Conservation (phyloP, 2,797 vertebrate species). For the Choloepus didactylus region DNA sequence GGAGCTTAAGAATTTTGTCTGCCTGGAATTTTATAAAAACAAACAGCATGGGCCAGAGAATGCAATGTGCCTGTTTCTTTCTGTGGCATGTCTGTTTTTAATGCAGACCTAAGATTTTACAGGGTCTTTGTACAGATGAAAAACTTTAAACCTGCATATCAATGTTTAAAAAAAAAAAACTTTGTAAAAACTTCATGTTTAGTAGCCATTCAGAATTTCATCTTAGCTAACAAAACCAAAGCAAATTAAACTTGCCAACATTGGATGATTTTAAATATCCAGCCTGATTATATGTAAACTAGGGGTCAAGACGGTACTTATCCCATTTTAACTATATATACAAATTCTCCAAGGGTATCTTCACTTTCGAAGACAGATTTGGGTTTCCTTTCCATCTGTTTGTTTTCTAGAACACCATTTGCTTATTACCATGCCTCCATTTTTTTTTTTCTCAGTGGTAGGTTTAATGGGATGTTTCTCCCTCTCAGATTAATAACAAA, state of each 20-base stretch:
- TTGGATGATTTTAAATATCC: constrained; percentile 63
- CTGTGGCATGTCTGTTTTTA: constrained; percentile 65
- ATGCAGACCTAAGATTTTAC: constrained; percentile 64
- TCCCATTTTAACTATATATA: background rate
- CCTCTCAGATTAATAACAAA: background rate
- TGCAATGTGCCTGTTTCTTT: constrained; percentile 47
- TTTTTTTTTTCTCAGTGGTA: background rate
- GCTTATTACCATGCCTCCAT: background rate
- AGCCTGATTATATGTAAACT: constrained; percentile 25
- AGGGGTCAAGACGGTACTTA: background rate
- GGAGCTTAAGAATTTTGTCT: constrained; percentile 68
- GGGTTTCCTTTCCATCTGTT: background rate
- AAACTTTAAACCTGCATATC: constrained; percentile 62
- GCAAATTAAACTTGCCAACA: constrained; percentile 18
- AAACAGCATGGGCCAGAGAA: constrained; percentile 61
- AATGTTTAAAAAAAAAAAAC: constrained; percentile 67
- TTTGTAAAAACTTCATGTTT: constrained; percentile 69
- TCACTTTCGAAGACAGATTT: constrained; percentile 29
- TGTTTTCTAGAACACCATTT: background rate
- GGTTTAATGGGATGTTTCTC: background rate
- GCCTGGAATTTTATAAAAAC: constrained; percentile 70
- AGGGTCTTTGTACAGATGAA: constrained; percentile 44
- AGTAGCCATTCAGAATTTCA: constrained; percentile 65
- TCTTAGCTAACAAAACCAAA: constrained; percentile 53
- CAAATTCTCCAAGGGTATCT: background rate